Evolutionary conservation across 2,113 vertebrate species (phyloP).

Genomic region (Neogobius melanostomus): DNA sequence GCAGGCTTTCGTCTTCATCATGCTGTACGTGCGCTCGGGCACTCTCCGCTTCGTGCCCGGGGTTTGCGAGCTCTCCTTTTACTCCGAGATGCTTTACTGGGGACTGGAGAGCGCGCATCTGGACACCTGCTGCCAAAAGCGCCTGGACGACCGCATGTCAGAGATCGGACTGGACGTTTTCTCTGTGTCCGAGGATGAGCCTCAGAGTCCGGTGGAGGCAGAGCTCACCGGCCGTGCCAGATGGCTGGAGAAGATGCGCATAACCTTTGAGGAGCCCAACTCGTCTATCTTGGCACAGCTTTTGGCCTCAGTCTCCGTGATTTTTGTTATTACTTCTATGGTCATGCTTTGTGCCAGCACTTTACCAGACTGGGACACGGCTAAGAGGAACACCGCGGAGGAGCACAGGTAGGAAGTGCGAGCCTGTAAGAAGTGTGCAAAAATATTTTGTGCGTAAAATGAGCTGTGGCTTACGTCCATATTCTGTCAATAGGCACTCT

Average conservation of each 20-base stretch:
- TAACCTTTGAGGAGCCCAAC: slow-evolving; percentile 93
- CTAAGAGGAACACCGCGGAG: slow-evolving; percentile 89
- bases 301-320: slow-evolving; percentile 90
- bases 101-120: slow-evolving; percentile 93
- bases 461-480: not conserved
- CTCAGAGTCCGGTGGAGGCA: slow-evolving; percentile 33
- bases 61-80: slow-evolving; percentile 98
- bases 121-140: slow-evolving; percentile 95
- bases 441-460: not conserved
- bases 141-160: slow-evolving; percentile 96
- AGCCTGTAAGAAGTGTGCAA: not conserved
- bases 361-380: slow-evolving; percentile 94
- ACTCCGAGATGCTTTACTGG: slow-evolving; percentile 98
- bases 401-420: slow-evolving; percentile 88
- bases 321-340: slow-evolving; percentile 97
- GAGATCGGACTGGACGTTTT: slow-evolving; percentile 86
- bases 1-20: slow-evolving; percentile 95
- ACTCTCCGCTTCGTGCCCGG: slow-evolving; percentile 95
- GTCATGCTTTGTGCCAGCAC: slow-evolving; percentile 96
- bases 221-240: slow-evolving; percentile 68
- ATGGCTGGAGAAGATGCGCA: slow-evolving; percentile 91
- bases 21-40: slow-evolving; percentile 95
- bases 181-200: slow-evolving; percentile 70
- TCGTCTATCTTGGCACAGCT: slow-evolving; percentile 93
- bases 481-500: not conserved